phyloP scores from a whole-genome alignment of 2,888 invertebrate genomes.

The Prosopocoilus inquinatus region DNA sequence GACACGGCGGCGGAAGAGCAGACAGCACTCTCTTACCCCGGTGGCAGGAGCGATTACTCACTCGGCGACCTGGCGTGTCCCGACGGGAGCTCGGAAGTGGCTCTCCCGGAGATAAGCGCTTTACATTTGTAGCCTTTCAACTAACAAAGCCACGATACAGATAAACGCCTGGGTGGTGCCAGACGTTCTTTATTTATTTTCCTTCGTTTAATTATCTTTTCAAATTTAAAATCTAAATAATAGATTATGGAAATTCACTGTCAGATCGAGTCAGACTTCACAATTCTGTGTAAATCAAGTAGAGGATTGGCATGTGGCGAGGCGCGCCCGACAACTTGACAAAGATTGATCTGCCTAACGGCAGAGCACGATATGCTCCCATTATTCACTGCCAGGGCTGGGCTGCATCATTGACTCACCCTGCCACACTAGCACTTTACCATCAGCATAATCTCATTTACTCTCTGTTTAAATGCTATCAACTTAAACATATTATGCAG shows the following conservation, averaged over 20 bases:
- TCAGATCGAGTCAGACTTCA: slow-evolving; percentile 32
- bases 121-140: slow-evolving; percentile 49
- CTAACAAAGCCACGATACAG: slow-evolving; percentile 38
- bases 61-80: slow-evolving; percentile 40
- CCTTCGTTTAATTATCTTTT: neutral
- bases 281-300: slow-evolving; percentile 44
- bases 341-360: slow-evolving; percentile 44
- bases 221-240: slow-evolving; percentile 34
- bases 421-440: slow-evolving; percentile 9
- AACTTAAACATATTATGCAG: slow-evolving; percentile 6
- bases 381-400: slow-evolving; percentile 42
- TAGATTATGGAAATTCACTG: slow-evolving; percentile 39
- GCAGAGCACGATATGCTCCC: slow-evolving; percentile 44
- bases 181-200: slow-evolving; percentile 4
- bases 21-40: slow-evolving; percentile 50
- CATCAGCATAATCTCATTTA: slow-evolving; percentile 19
- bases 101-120: slow-evolving; percentile 48
- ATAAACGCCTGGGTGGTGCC: slow-evolving; percentile 31
- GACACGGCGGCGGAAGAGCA: slow-evolving; percentile 49
- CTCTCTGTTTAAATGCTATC: slow-evolving; percentile 13
- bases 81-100: slow-evolving; percentile 45
- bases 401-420: slow-evolving; percentile 21
- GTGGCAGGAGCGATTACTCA: slow-evolving; percentile 50
- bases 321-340: slow-evolving; percentile 40
- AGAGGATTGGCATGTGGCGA: slow-evolving; percentile 47